Conservation (phyloP, 2,797 vertebrate species). For the Macrochelys suwanniensis region DNA sequence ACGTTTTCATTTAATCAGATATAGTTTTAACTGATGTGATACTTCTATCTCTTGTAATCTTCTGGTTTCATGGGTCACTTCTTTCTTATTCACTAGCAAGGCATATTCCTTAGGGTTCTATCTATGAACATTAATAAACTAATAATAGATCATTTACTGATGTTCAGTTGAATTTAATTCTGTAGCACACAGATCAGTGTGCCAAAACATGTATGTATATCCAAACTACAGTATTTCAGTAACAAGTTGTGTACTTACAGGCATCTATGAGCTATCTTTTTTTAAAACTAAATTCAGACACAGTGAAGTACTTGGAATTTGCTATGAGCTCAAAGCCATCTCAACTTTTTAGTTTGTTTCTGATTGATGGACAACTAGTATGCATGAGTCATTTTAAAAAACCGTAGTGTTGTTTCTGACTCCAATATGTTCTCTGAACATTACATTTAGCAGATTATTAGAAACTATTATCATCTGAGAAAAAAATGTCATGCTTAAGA, state of each 20-base stretch:
- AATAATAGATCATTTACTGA: neutral
- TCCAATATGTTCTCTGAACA: neutral
- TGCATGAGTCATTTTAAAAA: neutral
- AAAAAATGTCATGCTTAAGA: conserved; percentile 20
- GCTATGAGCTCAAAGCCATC: neutral
- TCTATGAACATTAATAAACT: neutral
- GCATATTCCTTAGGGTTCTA: neutral
- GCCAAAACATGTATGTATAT: neutral
- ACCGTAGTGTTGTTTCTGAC: neutral
- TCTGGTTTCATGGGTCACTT: neutral
- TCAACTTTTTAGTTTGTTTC: fast-evolving
- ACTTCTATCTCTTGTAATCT: neutral
- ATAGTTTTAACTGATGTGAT: neutral
- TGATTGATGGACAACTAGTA: fast-evolving
- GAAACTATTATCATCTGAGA: neutral
- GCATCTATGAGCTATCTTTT: fast-evolving
- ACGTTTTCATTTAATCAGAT: neutral
- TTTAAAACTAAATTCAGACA: neutral
- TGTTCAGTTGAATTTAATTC: neutral
- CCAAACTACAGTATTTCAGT: neutral
- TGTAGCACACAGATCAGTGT: neutral
- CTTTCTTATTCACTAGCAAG: neutral
- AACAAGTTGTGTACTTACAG: neutral
- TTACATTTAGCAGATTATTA: neutral
- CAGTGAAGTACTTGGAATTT: neutral